phyloP scores from a whole-genome alignment of 2,113 vertebrate genomes.

The Pterocles orientalis region DNA sequence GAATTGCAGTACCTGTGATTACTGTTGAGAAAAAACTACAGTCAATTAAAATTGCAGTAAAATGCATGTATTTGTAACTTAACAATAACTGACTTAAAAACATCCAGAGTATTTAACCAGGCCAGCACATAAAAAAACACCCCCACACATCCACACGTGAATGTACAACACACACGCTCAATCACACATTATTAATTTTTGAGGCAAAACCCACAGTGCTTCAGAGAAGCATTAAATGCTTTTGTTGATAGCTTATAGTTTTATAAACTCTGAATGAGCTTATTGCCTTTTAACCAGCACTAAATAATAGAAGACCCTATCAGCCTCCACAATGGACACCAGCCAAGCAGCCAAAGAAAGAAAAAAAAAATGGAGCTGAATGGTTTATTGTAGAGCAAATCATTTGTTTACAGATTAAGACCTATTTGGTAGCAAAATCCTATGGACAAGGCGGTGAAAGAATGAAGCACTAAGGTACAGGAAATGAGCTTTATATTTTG shows the following conservation, averaged over 20 bases:
- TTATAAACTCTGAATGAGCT: constrained; percentile 80
- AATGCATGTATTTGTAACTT: constrained; percentile 55
- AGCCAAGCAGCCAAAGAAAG: constrained; percentile 67
- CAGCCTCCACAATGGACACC: constrained; percentile 72
- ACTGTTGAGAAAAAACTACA: constrained; percentile 25
- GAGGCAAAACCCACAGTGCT: constrained; percentile 25
- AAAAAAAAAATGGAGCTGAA: constrained; percentile 31
- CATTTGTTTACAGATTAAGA: constrained; percentile 83
- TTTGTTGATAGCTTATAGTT: constrained; percentile 78
- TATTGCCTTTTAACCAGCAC: constrained; percentile 81
- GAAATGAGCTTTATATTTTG: constrained; percentile 71
- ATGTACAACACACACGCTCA: neutral
- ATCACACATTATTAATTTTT: constrained; percentile 58
- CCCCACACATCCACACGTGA: neutral
- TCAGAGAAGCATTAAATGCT: constrained; percentile 72
- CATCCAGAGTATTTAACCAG: constrained; percentile 30
- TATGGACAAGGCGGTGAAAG: constrained; percentile 68
- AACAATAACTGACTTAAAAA: constrained; percentile 51
- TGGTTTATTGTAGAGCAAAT: constrained; percentile 79
- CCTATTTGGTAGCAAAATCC: constrained; percentile 74
- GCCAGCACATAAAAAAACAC: neutral
- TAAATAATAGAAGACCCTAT: constrained; percentile 77
- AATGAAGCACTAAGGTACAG: constrained; percentile 63
- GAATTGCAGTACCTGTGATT: constrained; percentile 13
- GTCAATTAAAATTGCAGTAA: constrained; percentile 55